Conservation (phyloP, 1,140 invertebrate species). For the Rhopalosiphum maidis region DNA sequence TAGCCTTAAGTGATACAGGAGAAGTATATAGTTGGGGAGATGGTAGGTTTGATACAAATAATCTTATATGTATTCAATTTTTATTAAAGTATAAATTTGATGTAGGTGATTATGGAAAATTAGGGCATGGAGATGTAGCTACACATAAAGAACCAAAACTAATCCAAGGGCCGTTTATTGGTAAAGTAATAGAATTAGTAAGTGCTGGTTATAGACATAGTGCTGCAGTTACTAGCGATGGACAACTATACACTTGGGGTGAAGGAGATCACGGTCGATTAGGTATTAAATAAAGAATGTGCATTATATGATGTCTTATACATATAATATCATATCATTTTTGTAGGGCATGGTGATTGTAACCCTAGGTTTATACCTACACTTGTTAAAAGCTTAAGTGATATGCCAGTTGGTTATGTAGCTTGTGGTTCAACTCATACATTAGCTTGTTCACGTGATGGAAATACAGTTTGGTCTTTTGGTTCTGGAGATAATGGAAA, state of each 20-base stretch:
- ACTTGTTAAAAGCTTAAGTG: slow-evolving; percentile 67
- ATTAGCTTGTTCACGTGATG: slow-evolving; percentile 70
- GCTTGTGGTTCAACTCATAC: slow-evolving; percentile 73
- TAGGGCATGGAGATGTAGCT: slow-evolving; percentile 67
- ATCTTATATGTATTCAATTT: background rate
- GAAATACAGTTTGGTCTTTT: slow-evolving; percentile 73
- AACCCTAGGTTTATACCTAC: slow-evolving; percentile 68
- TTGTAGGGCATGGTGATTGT: slow-evolving; percentile 67
- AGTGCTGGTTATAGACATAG: slow-evolving; percentile 73
- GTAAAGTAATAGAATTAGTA: slow-evolving; percentile 66
- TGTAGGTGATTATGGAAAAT: slow-evolving; percentile 66
- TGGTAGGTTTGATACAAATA: slow-evolving; percentile 63
- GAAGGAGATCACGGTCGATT: slow-evolving; percentile 72
- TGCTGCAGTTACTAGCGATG: slow-evolving; percentile 68
- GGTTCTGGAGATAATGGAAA: slow-evolving; percentile 71
- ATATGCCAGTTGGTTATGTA: slow-evolving; percentile 67
- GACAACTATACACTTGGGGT: slow-evolving; percentile 69
- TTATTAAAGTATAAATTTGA: slow-evolving; percentile 3
- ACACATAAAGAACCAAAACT: slow-evolving; percentile 69
- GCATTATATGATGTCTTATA: background rate
- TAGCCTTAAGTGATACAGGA: slow-evolving; percentile 69
- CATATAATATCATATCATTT: slow-evolving; percentile 42
- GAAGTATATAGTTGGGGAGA: slow-evolving; percentile 73
- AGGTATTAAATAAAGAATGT: slow-evolving; percentile 62
- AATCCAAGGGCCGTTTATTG: slow-evolving; percentile 65